Evolutionary conservation across 2,113 vertebrate species (phyloP), one percentile per base, ranked within the genome.

Genomic region (Theristicus caerulescens): DNA sequence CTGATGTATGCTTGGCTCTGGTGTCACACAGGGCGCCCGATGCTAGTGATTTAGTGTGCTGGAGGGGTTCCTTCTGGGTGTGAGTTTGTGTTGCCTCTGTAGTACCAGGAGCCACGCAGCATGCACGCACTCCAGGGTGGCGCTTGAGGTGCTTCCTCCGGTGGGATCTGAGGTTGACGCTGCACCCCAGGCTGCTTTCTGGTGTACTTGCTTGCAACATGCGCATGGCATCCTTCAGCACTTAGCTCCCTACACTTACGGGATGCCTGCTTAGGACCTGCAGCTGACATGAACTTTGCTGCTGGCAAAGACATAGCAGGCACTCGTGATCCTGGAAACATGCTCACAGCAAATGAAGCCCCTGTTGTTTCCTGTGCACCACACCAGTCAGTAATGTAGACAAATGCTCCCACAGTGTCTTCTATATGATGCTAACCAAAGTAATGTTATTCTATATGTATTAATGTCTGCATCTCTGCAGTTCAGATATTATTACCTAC

Each of bases 21-120:
- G 29, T 67, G 74, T 62, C 71, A 27, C 16, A 11, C 20, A 9
- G 3, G 9, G 17, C 3, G 1, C 40, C 47, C 0, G 0, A 7
- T 1, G 0, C 26, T 55, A 27, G 19, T 38, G 59, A 31, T 57
- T 31, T n/a, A 46, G 16, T 49, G 59, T 70, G 82, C 78, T 61
- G 64, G 15, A 81, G 49, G 46, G 9, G 4, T 36, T 84, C 8
- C 6, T 66, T 78, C 59, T 71, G 64, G 9, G 5, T n/a, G 44
- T 38, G 52, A 64, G 25, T 80, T 76, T 69, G 16, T 31, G 29
- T 54, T 86, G 38, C 32, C 42, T 64, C 25, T 47, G 1, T 31
- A n/a, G 42, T 25, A 9, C 10, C 2, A 3, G 51, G 46, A n/a
- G 69, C 36, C 36, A 36, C 0, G 0, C 55, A n/a, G 34, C 9